A percentile compares a stretch with the other conserved stretches of the same genome.
These are phyloP conservation scores for Edolisoma coerulescens DNA, from an alignment of 2,113 vertebrate species.

Conservation along the genomic window DNA sequence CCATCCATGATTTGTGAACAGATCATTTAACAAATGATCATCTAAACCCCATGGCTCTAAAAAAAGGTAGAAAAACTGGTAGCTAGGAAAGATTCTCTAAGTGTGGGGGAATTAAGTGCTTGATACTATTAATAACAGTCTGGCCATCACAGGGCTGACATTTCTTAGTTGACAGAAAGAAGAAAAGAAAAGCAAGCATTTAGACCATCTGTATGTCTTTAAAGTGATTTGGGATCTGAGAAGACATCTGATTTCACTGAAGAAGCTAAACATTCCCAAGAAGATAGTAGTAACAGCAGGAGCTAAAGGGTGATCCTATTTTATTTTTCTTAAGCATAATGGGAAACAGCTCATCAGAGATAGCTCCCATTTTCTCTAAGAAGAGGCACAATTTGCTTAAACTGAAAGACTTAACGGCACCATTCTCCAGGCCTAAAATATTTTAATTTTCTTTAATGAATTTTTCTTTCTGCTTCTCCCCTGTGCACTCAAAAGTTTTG, in stretches of 20 bases:
- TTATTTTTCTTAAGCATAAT: slow-evolving; percentile 4
- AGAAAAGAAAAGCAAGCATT: slow-evolving; percentile 31
- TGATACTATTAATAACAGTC: neutral
- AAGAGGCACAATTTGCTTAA: neutral
- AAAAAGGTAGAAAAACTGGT: neutral
- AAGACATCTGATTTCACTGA: slow-evolving; percentile 47
- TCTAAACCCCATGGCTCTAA: neutral
- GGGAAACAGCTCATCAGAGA: slow-evolving; percentile 10
- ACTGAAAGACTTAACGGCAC: neutral
- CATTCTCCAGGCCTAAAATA: neutral
- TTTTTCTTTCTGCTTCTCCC: neutral
- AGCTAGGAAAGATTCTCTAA: neutral
- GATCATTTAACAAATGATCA: neutral
- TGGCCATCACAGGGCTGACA: neutral
- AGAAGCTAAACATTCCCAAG: slow-evolving; percentile 1
- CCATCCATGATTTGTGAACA: neutral
- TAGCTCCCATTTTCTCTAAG: neutral
- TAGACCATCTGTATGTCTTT: slow-evolving; percentile 21
- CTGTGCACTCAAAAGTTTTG: neutral
- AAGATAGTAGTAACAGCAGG: neutral
- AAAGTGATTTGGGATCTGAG: neutral
- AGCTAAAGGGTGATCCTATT: slow-evolving; percentile 5
- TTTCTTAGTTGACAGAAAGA: neutral
- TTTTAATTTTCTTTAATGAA: neutral
- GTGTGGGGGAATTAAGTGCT: neutral